Base-by-base conservation (phyloP, 1,140 invertebrate species). In the Lordiphosa clarofinis region DNA sequence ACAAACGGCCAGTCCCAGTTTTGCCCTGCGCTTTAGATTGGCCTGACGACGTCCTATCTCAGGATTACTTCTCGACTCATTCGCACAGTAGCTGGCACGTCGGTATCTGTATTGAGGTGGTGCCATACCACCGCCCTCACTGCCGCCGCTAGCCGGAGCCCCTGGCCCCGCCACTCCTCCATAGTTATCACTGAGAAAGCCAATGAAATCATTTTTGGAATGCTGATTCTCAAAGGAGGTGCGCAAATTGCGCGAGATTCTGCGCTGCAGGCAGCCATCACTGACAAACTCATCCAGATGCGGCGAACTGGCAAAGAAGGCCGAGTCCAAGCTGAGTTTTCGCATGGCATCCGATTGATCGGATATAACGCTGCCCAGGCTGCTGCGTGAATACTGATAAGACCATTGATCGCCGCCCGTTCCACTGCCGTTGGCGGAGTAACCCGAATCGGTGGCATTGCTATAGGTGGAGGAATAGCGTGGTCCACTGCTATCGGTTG, bases 1-100 rank as follows among this genome's bases (percentile, higher is more conserved):
- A 57, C 87, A 89, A 4, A 89, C 86, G 4, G 92, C 92, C 8
- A 93, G 73, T 0, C 92, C 92, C 21, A 93, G 87, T 74, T 92
- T 92, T 38, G 89, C 90, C 8, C 90, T 88, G 0, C 67, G 66
- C 0, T 56, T 63, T 38, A 71, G 43, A 10, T 73, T 73, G 3
- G 67, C 70, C 35, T 73, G 69, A 1, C 78, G 60, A 0, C 71
- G 52, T n/a, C 88, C 72, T 43, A 89, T 88, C 65, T 89, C 88
- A 1, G 88, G 88, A 75, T 89, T 89, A 31, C 88, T 89, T 1
- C 84, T 70, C 10, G 82, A 72, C 62, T 89, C 88, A n/a, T 78
- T 87, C 4, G 86, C 66, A 56, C 70, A 66, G 50, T 87, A 87
- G 53, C 74, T 89, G 38, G 79, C 70, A 4, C 82, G 62, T n/a